A percentile compares a stretch with the other conserved stretches of the same genome.
phyloP scores from a whole-genome alignment of 2,113 vertebrate genomes.

The Bothrops jararaca region DNA sequence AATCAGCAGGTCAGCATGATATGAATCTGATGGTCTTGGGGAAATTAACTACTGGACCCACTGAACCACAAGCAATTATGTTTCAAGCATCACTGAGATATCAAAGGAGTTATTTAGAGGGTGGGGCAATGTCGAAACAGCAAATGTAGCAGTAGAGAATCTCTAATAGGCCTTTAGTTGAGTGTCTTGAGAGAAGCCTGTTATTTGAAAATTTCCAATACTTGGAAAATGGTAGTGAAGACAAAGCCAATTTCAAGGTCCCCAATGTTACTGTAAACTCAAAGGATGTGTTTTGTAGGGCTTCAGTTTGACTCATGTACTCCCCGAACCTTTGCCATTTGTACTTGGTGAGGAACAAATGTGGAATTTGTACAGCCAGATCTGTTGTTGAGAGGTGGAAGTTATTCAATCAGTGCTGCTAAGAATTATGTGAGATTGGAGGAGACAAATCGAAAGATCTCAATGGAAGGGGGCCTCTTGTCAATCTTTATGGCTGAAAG shows the following conservation, averaged over 20 bases:
- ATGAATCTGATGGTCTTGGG: neutral
- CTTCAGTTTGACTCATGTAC: neutral
- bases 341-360: neutral
- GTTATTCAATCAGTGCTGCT: neutral
- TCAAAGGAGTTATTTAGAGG: constrained; percentile 8
- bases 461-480: neutral
- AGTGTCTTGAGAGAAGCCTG: neutral
- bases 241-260: neutral
- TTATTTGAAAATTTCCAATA: neutral
- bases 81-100: constrained; percentile 21
- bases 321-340: neutral
- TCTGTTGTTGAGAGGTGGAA: neutral
- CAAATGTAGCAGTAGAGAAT: constrained; percentile 6
- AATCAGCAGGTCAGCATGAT: constrained; percentile 17
- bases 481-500: neutral
- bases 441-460: neutral
- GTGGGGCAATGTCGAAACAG: neutral
- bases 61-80: constrained; percentile 16
- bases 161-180: constrained; percentile 36
- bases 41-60: constrained; percentile 33
- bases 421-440: neutral
- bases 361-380: neutral
- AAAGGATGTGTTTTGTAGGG: neutral
- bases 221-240: neutral
- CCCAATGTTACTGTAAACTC: neutral